These are phyloP conservation scores for Catocala sponsa DNA, from an alignment of 2,888 invertebrate genomes.

Conservation along the genomic window DNA sequence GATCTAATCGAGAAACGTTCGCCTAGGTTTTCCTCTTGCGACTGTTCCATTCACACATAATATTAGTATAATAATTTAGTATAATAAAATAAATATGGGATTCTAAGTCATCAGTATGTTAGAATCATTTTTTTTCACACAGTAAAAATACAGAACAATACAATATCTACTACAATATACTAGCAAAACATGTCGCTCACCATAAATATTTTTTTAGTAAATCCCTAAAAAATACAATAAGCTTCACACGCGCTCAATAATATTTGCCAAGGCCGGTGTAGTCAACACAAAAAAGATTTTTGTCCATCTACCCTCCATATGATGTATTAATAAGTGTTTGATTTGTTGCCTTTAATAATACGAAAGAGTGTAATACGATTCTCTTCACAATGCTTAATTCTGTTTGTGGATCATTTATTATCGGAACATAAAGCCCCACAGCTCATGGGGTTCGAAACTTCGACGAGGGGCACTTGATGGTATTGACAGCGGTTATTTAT, in stretches of 20 bases:
- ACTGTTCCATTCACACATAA: too few species aligned
- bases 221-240: background rate
- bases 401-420: constrained; percentile 67
- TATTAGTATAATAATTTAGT: too few species aligned
- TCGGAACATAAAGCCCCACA: constrained; percentile 54
- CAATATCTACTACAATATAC: too few species aligned
- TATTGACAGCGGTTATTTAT: constrained; percentile 69
- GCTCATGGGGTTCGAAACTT: constrained; percentile 28
- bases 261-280: too few species aligned
- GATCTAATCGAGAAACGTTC: too few species aligned
- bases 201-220: background rate
- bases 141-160: too few species aligned
- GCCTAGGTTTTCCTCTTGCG: too few species aligned
- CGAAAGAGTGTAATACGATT: constrained; percentile 54
- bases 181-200: too few species aligned
- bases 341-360: constrained; percentile 68
- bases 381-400: constrained; percentile 58
- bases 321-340: constrained; percentile 60
- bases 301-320: constrained; percentile 33
- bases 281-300: background rate
- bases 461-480: constrained; percentile 46
- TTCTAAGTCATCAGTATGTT: too few species aligned
- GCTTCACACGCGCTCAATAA: background rate
- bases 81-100: too few species aligned
- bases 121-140: too few species aligned